Base-by-base conservation (phyloP, 2,888 invertebrate species). In the Ichneumon xanthorius region DNA sequence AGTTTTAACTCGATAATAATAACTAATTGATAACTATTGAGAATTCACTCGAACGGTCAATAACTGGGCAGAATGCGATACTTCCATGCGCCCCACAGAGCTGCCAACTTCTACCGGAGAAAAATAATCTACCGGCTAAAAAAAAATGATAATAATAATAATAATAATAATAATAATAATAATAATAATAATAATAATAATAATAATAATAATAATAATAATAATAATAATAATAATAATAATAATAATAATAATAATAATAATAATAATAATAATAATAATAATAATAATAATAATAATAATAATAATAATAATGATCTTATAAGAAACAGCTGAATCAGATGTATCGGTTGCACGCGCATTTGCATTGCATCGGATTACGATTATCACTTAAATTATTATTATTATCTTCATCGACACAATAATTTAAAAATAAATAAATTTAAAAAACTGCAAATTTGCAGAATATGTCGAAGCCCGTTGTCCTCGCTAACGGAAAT, bases 401-500 rank as follows among this genome's bases (percentile, higher is more conserved):
- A 40, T 40, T 40, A 9, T 40, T 40, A 11, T 40, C 2, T 40
- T 11, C 40, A 40, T 40, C 1, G 7, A 53, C 19, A 33, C 19
- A 55, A 55, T 55, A 19, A 55, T 22, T 5, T 22, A 22, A 55
- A 55, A 55, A 55, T 16, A 50, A 50, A 50, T 7, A 50, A n/a
- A 50, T 50, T 5, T 55, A 19, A 1, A 26, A 26, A 1, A 26
- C 26, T 26, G 26, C 26, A 26, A 55, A 19, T 19, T 55, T 55
- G 55, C 22, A 22, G 55, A 55, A n/a, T 9, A 22, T 55, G 55
- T 22, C 96, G 2, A 96, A 95, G 93, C 95, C 96, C 45, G 95
- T 98, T 90, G 97, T 97, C 61, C 99, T 99, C 94, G 98, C 99
- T 0, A 99, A 99, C 3, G 98, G 99, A 4, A 4, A 37, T 37